These are phyloP conservation scores for Wiebesia pumilae DNA, from an alignment of 1,140 invertebrate genomes.

Conservation along the genomic window DNA sequence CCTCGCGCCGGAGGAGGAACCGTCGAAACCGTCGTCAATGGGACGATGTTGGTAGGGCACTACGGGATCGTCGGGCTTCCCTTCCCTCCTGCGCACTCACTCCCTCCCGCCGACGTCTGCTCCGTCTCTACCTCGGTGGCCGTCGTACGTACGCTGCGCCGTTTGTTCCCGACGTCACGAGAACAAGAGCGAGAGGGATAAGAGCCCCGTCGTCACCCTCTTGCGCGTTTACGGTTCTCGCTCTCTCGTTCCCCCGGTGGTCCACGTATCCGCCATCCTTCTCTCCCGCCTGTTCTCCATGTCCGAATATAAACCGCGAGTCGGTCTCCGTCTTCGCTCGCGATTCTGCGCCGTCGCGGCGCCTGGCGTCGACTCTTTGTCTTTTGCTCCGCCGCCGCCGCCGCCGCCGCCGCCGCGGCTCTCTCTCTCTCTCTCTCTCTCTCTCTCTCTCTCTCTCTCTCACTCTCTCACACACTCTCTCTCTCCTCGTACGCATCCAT, in stretches of 20 bases:
- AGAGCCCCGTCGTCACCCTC: neutral
- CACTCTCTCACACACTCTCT: neutral
- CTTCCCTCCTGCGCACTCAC: neutral
- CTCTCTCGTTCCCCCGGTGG: neutral
- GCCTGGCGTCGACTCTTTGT: constrained; percentile 39
- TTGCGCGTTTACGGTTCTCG: neutral
- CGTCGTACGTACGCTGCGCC: no score
- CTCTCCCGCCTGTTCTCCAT: neutral
- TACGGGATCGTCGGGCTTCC: neutral
- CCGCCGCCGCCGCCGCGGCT: neutral
- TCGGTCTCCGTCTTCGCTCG: constrained; percentile 42
- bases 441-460: no score
- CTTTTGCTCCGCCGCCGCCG: neutral
- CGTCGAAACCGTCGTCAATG: constrained; percentile 12
- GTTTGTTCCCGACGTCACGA: neutral
- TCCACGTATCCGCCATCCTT: no score
- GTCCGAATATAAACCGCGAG: constrained; percentile 11
- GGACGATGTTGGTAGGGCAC: neutral
- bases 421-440: neutral
- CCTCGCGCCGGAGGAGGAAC: neutral
- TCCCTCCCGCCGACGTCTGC: neutral
- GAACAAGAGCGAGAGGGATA: neutral
- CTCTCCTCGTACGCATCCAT: neutral
- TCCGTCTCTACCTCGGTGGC: neutral
- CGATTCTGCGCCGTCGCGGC: constrained; percentile 64